phyloP scores from a whole-genome alignment of 2,888 invertebrate species.

The Eupithecia tripunctaria region DNA sequence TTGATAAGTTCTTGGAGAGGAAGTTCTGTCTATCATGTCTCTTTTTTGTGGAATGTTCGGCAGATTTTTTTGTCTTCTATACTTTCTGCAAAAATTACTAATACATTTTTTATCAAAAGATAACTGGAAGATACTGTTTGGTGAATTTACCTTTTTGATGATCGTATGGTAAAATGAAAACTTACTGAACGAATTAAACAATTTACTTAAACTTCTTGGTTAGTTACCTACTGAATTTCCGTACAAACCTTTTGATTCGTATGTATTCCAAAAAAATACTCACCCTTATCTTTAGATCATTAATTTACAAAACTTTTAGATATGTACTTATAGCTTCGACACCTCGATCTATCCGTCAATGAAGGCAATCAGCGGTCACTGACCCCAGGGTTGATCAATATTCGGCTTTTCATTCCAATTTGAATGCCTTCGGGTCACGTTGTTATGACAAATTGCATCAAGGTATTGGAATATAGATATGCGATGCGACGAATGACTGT shows the following conservation, averaged over 20 bases:
- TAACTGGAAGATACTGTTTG: neutral
- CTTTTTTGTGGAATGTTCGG: neutral
- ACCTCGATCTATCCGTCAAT: slow-evolving; percentile 54
- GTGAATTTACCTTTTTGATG: neutral
- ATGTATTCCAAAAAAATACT: neutral
- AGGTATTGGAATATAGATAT: neutral
- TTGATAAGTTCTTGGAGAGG: neutral
- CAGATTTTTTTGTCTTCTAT: neutral
- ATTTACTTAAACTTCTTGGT: neutral
- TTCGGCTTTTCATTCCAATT: slow-evolving; percentile 69
- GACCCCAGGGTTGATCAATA: slow-evolving; percentile 68
- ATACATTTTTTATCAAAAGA: neutral
- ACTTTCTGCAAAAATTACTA: neutral
- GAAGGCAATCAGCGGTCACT: slow-evolving; percentile 69
- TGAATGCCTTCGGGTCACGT: slow-evolving; percentile 55
- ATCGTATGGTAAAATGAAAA: no score
- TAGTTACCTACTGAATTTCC: neutral
- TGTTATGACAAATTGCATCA: slow-evolving; percentile 43
- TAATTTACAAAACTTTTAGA: slow-evolving; percentile 13
- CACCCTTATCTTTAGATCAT: neutral
- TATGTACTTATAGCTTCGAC: slow-evolving; percentile 22
- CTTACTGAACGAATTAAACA: no score
- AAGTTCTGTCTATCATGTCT: neutral
- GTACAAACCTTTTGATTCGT: neutral
- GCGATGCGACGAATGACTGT: neutral